Evolutionary conservation across 2,888 invertebrate genomes (phyloP).

Genomic region (Phyllotreta striolata): DNA sequence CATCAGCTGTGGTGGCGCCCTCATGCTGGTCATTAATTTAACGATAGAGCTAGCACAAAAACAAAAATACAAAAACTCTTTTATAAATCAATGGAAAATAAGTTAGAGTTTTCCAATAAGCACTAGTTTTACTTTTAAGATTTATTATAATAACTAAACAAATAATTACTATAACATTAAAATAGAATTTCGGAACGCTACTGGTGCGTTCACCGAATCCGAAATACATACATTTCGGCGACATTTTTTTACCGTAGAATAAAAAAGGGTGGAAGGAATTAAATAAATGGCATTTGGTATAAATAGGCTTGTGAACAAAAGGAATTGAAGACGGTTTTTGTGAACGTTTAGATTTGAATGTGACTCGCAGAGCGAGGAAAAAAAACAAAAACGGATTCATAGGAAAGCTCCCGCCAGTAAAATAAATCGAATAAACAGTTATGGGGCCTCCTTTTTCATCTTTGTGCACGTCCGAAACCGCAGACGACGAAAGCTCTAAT

Average conservation of each 20-base stretch:
- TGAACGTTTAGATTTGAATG: constrained; percentile 28
- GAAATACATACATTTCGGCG: not conserved
- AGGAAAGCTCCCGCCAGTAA: constrained; percentile 15
- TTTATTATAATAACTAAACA: no score
- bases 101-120: no score
- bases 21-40: no score
- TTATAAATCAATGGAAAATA: no score
- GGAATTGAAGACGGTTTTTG: constrained; percentile 28
- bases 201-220: no score
- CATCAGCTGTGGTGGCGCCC: no score
- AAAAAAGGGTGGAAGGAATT: constrained; percentile 20
- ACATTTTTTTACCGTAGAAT: constrained; percentile 17
- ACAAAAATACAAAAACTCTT: no score
- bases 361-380: constrained; percentile 12
- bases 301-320: constrained; percentile 30
- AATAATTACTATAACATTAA: no score
- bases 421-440: constrained; percentile 28
- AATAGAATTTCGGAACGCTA: no score
- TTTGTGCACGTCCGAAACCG: constrained; percentile 3
- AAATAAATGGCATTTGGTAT: constrained; percentile 22
- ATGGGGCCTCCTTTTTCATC: constrained; percentile 12
- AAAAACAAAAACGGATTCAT: constrained; percentile 29
- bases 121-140: no score
- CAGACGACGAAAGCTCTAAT: not conserved
- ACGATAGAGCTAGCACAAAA: no score